Evolutionary conservation across 2,113 vertebrate genomes (phyloP).

Genomic region (Erinaceus europaeus): DNA sequence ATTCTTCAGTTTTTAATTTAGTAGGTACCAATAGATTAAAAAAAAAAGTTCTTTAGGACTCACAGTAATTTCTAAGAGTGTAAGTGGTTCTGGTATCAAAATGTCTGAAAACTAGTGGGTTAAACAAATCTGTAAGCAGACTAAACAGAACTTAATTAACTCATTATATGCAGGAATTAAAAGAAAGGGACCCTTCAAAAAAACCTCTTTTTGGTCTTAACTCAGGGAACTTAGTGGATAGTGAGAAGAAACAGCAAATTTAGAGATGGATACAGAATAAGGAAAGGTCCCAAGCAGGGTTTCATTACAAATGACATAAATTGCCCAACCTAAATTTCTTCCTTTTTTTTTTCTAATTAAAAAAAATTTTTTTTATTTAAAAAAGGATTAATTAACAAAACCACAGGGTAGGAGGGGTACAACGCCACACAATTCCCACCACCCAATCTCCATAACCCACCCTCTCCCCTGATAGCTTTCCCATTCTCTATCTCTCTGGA

Average conservation of each 20-base stretch:
- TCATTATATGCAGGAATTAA: background rate
- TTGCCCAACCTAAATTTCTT: background rate
- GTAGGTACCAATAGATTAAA: background rate
- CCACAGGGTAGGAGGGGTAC: too few relatives aligned
- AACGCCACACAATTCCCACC: too few relatives aligned
- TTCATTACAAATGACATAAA: slow-evolving; percentile 8
- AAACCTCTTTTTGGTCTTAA: background rate
- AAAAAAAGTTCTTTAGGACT: background rate
- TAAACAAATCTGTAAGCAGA: slow-evolving; percentile 4
- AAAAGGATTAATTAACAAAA: too few relatives aligned
- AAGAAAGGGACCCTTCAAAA: slow-evolving; percentile 24
- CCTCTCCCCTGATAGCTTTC: too few relatives aligned
- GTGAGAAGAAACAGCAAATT: background rate
- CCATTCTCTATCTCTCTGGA: too few relatives aligned
- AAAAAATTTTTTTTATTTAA: too few relatives aligned
- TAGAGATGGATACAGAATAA: background rate
- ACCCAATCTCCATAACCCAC: too few relatives aligned
- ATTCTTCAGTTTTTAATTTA: background rate
- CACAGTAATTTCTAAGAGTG: background rate
- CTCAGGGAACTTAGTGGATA: background rate
- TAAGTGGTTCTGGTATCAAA: slow-evolving; percentile 5
- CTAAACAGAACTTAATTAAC: background rate
- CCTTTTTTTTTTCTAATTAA: too few relatives aligned
- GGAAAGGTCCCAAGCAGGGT: background rate
- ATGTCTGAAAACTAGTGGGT: background rate